Conservation (phyloP, 2,888 invertebrate species). For the Ochropleura leucogaster region DNA sequence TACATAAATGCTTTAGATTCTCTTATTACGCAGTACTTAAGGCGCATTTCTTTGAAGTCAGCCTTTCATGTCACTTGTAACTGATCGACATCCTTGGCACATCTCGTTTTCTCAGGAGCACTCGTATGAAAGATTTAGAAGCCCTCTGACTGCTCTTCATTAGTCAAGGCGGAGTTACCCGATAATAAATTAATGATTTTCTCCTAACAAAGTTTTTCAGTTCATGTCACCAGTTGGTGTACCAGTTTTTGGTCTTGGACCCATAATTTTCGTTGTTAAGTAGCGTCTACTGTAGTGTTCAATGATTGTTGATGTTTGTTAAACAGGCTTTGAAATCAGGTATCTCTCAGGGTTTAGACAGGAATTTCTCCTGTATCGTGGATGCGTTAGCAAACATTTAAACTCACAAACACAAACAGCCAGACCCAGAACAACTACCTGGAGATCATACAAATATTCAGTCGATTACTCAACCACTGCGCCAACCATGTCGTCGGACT, state of each 20-base stretch:
- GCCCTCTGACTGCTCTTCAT: constrained; percentile 27
- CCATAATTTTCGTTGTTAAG: not conserved
- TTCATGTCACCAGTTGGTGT: too few relatives aligned
- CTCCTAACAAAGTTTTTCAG: not conserved
- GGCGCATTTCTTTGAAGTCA: constrained; percentile 38
- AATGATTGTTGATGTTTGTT: too few relatives aligned
- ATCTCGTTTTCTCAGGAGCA: constrained; percentile 8
- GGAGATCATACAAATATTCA: too few relatives aligned
- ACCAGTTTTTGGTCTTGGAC: not conserved
- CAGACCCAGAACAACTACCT: too few relatives aligned
- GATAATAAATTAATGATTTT: constrained; percentile 1
- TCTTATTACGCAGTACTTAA: not conserved
- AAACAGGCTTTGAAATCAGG: too few relatives aligned
- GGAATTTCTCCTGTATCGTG: too few relatives aligned
- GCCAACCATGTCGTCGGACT: too few relatives aligned
- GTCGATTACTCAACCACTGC: too few relatives aligned
- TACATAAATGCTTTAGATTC: constrained; percentile 26
- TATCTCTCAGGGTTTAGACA: too few relatives aligned
- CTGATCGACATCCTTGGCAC: constrained; percentile 12
- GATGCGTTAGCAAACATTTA: too few relatives aligned
- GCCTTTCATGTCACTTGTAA: not conserved
- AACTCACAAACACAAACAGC: too few relatives aligned
- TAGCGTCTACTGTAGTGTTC: too few relatives aligned
- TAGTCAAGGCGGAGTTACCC: constrained; percentile 8
- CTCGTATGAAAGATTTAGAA: constrained; percentile 7